phyloP scores from a whole-genome alignment of 1,140 invertebrate species.

The Chironomus striatipennis region DNA sequence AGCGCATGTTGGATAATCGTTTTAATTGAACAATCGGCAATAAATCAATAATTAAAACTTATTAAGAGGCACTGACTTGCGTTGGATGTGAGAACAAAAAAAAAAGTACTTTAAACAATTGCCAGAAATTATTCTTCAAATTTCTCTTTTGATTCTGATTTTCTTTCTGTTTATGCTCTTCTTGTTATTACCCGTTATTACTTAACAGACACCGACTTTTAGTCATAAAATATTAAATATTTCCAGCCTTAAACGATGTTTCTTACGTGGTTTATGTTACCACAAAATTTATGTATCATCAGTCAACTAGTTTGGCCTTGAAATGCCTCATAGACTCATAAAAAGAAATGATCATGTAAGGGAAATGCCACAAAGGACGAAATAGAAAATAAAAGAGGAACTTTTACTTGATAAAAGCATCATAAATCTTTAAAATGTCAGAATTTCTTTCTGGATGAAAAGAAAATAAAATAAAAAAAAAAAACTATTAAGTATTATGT shows the following conservation, averaged over 20 bases:
- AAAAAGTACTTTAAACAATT: too few relatives aligned
- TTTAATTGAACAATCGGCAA: constrained; percentile 21
- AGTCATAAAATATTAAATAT: neutral
- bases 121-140: neutral
- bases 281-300: too few relatives aligned
- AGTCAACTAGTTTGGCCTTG: neutral
- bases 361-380: neutral
- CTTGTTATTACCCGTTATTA: neutral
- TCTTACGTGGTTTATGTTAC: too few relatives aligned
- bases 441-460: neutral
- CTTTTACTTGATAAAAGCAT: constrained; percentile 18
- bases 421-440: constrained; percentile 18
- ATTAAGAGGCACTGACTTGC: neutral
- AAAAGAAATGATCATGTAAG: neutral
- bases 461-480: neutral
- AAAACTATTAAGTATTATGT: constrained; percentile 11
- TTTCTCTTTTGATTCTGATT: neutral
- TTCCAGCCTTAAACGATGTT: too few relatives aligned
- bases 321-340: neutral
- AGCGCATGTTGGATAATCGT: constrained; percentile 15
- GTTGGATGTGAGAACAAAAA: too few relatives aligned
- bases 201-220: neutral
- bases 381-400: neutral
- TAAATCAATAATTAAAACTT: constrained; percentile 21
- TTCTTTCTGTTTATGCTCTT: neutral